Evolutionary conservation across 2,888 invertebrate species (phyloP).

Genomic region (Cybosia mesomella): DNA sequence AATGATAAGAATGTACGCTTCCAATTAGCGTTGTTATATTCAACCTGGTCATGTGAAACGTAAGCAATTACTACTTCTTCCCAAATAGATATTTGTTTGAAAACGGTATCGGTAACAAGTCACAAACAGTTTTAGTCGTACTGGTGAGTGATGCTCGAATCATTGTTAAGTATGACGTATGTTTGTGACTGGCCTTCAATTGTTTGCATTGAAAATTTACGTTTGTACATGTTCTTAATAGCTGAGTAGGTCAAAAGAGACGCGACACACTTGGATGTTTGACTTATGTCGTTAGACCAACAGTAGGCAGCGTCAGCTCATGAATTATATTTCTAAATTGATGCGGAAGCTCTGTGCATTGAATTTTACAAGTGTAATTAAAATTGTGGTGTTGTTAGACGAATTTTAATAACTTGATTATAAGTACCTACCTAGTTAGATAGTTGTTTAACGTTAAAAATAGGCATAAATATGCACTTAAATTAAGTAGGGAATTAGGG

Average conservation of each 20-base stretch:
- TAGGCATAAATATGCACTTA: no score
- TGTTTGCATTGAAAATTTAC: constrained; percentile 41
- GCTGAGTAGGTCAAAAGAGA: constrained; percentile 45
- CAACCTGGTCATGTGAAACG: constrained; percentile 67
- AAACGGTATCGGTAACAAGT: constrained; percentile 53
- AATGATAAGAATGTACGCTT: constrained; percentile 78
- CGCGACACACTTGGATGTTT: constrained; percentile 16
- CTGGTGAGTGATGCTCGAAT: constrained; percentile 3
- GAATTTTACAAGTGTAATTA: background rate
- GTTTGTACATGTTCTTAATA: constrained; percentile 28
- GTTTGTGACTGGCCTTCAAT: constrained; percentile 20
- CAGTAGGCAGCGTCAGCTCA: background rate
- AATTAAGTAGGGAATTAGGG: background rate
- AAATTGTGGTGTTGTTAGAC: background rate
- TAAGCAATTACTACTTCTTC: constrained; percentile 54
- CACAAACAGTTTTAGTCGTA: constrained; percentile 35
- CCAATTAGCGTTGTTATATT: constrained; percentile 74
- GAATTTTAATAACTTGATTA: background rate
- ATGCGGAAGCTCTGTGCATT: background rate
- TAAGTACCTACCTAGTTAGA: no score
- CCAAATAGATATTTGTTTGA: constrained; percentile 50
- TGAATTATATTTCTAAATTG: background rate
- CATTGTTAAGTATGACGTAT: constrained; percentile 32
- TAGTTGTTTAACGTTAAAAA: background rate
- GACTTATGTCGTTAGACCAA: background rate